A percentile compares a stretch with the other conserved stretches of the same genome.
phyloP scores from a whole-genome alignment of 1,140 invertebrate genomes.

The Calephelis virginiensis region DNA sequence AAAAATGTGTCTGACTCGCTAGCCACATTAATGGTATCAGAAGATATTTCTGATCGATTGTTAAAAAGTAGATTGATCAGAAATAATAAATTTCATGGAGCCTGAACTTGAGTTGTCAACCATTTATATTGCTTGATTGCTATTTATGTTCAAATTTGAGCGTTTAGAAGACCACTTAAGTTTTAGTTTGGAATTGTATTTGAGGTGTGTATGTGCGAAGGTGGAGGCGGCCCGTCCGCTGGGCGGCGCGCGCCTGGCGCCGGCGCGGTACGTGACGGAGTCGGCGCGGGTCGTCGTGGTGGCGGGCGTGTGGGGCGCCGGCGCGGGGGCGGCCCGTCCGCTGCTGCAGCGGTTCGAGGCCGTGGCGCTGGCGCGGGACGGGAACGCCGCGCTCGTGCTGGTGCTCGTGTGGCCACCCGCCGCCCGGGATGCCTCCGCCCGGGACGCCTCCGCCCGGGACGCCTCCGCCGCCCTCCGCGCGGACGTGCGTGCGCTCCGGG shows the following conservation, averaged over 20 bases:
- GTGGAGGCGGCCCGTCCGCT: conserved; percentile 83
- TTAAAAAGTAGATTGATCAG: too few relatives aligned
- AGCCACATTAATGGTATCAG: too few relatives aligned
- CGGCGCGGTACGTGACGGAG: conserved; percentile 93
- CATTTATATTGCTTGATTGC: too few relatives aligned
- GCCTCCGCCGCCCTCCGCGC: conserved; percentile 83
- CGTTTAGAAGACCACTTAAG: too few relatives aligned
- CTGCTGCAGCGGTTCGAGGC: conserved; percentile 42
- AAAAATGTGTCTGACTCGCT: too few relatives aligned
- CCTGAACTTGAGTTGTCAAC: too few relatives aligned
- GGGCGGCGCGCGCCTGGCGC: conserved; percentile 91
- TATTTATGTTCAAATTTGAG: too few relatives aligned
- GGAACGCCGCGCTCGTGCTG: conserved; percentile 30
- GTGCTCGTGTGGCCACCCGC: conserved; percentile 20
- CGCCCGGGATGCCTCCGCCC: conserved; percentile 9
- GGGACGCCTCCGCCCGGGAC: conserved; percentile 21
- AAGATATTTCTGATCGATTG: too few relatives aligned
- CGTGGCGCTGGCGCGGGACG: conserved; percentile 40
- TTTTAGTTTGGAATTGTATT: too few relatives aligned
- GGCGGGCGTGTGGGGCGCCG: conserved; percentile 69
- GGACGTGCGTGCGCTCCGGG: conserved; percentile 20
- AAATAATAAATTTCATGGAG: too few relatives aligned
- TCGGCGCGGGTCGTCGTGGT: conserved; percentile 89
- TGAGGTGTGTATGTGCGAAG: not conserved
- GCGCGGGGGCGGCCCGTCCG: conserved; percentile 38